Evolutionary conservation across 1,140 invertebrate genomes (phyloP).

Genomic region (Drosophila rhopaloa): DNA sequence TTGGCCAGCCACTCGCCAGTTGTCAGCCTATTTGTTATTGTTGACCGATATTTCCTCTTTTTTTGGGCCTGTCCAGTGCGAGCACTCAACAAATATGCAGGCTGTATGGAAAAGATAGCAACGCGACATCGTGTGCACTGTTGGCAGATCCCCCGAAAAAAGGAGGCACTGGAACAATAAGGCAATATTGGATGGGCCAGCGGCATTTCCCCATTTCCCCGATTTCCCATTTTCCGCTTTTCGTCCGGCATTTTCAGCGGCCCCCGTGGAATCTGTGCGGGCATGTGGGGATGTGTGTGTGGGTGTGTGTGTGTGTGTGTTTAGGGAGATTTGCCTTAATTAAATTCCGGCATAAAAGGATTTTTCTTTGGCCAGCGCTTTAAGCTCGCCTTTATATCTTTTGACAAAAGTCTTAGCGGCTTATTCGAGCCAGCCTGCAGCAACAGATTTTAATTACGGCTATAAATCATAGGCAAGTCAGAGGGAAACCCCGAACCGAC

Average conservation of each 20-base stretch:
- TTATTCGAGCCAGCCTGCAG: constrained; percentile 45
- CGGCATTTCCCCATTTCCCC: too few relatives aligned
- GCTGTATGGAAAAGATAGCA: constrained; percentile 66
- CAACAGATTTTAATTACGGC: constrained; percentile 77
- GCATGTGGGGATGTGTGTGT: neutral
- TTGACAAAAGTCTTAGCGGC: constrained; percentile 77
- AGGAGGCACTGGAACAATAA: constrained; percentile 44
- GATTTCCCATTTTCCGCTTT: neutral
- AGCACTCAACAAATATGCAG: constrained; percentile 54
- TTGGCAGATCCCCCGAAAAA: neutral
- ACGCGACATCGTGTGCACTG: constrained; percentile 14
- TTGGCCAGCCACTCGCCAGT: neutral
- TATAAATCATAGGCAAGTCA: constrained; percentile 65
- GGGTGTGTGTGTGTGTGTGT: constrained; percentile 31
- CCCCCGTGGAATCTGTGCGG: constrained; percentile 14
- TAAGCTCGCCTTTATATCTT: constrained; percentile 68
- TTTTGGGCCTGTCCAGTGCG: neutral
- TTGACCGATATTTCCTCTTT: constrained; percentile 3
- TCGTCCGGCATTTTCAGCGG: constrained; percentile 43
- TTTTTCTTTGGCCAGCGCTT: constrained; percentile 49
- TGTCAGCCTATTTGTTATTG: constrained; percentile 27
- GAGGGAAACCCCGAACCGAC: constrained; percentile 5
- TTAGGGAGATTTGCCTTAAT: constrained; percentile 77
- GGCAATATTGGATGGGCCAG: constrained; percentile 19
- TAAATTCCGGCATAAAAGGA: constrained; percentile 78